Evolutionary conservation across 2,888 invertebrate genomes (phyloP), one percentile per base, ranked within the genome.

Genomic region (Netelia fuscicornis): DNA sequence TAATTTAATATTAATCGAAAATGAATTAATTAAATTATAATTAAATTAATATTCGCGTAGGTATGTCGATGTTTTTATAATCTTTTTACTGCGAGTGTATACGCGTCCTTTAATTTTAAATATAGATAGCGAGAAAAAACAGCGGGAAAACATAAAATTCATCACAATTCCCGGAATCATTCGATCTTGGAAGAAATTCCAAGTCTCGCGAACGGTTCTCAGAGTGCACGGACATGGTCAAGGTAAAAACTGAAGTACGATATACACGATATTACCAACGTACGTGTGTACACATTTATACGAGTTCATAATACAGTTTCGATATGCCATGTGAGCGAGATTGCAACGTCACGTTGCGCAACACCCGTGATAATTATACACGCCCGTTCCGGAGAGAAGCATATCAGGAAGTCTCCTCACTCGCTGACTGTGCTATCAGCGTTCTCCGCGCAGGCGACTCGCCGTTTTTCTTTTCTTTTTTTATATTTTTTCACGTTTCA

Each of bases 341-440:
- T 67, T 79, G 25, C 54, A 37, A 62, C 56, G 83, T 70, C 71
- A 11, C 48, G 83, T 84, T 84, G 64, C 80, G 75, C 75, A 76
- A 80, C 42, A 23, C 30, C 52, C 67, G 77, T 60, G 79, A 80
- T 80, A 80, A 84, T 84, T 80, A 84, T 67, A 75, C 71, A 37
- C 56, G 20, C 56, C 10, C 48, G 70, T 58, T 65, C 65, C 42
- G 56, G n/a, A 42, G 64, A 79, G 54, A 42, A 70, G 6, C 48
- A 56, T 64, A 83, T 79, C 77, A 23, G 82, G 52, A 67, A 72
- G 74, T 52, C 25, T 37, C 44, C 25, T 37, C 44, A 6, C 67
- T 17, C 23, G 6, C 8, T 20, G 6, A n/a, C 8, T 44, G 64
- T 10, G 56, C 56, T 76, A 65, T 76, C 72, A 44, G 23, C 42